phyloP scores from a whole-genome alignment of 2,888 invertebrate species.

The Acronicta leporina region DNA sequence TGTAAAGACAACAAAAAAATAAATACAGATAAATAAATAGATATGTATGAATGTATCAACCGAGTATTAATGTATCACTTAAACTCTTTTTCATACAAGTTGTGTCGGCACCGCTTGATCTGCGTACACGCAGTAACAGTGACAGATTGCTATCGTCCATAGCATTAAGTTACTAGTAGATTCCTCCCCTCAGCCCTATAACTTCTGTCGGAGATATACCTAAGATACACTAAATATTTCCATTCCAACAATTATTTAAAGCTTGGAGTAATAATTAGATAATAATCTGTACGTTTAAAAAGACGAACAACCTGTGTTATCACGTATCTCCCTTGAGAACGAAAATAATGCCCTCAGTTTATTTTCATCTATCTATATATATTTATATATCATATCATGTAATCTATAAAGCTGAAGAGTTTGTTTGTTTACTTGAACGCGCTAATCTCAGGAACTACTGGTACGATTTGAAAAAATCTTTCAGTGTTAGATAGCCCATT shows the following conservation, averaged over 20 bases:
- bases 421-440: too few relatives aligned
- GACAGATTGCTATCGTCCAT: constrained; percentile 54
- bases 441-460: too few relatives aligned
- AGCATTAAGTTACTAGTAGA: constrained; percentile 50
- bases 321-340: constrained; percentile 25
- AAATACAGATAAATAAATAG: constrained; percentile 18
- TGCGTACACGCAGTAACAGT: constrained; percentile 39
- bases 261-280: constrained; percentile 36
- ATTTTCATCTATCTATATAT: neutral
- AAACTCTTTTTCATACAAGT: constrained; percentile 38
- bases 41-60: constrained; percentile 26
- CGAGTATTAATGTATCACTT: constrained; percentile 50
- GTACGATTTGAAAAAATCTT: too few relatives aligned
- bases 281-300: constrained; percentile 30
- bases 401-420: too few relatives aligned
- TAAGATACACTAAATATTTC: constrained; percentile 43
- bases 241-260: constrained; percentile 48
- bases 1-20: constrained; percentile 19
- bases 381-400: too few relatives aligned
- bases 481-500: too few relatives aligned
- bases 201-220: constrained; percentile 45
- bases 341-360: constrained; percentile 17
- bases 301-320: constrained; percentile 24
- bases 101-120: constrained; percentile 52
- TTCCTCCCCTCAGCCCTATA: constrained; percentile 29